Evolutionary conservation across 2,113 vertebrate genomes (phyloP), one percentile per base, ranked within the genome.

Genomic region (Hymenochirus boettgeri): DNA sequence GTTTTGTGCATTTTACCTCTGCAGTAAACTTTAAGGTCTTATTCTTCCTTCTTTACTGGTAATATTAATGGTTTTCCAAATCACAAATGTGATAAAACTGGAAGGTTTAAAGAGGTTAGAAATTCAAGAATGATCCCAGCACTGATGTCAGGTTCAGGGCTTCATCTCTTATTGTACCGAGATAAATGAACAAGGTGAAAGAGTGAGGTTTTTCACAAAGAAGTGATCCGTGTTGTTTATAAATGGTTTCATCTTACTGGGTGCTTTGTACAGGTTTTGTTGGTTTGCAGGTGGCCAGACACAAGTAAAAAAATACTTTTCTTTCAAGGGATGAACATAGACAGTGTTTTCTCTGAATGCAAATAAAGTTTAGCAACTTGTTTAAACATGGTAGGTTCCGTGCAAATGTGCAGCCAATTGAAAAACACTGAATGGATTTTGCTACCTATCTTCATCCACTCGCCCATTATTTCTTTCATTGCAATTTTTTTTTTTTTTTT

Each of bases 321-420:
- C 25, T 27, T 57, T 57, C 25, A 4, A 37, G 8, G 54, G 10
- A 35, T 57, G 54, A 7, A 23, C 54, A 23, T 22, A 37, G 35
- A 45, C 8, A 45, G 18, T 52, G 26, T 26, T 29, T 18, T 45
- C 33, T 65, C 25, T 57, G 19, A 27, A 56, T 42, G 39, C 39
- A 42, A 42, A 35, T 25, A n/a, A 8, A 45, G 47, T 65, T 26
- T 59, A 42, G 25, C 10, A 52, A 25, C 31, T 50, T 50, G 31
- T 53, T 60, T 59, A 69, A 60, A 69, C 8, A 60, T 69, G 65
- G 65, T 35, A 24, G 57, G 11, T 42, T 18, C 18, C 50, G 65
- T 67, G 33, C 65, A 53, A 52, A 60, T 50, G 12, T 51, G 48
- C 57, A 60, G 65, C 65, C 65, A 60, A 18, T 45, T 69, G 52